phyloP scores from a whole-genome alignment of 2,113 vertebrate genomes.

The Podarcis muralis region DNA sequence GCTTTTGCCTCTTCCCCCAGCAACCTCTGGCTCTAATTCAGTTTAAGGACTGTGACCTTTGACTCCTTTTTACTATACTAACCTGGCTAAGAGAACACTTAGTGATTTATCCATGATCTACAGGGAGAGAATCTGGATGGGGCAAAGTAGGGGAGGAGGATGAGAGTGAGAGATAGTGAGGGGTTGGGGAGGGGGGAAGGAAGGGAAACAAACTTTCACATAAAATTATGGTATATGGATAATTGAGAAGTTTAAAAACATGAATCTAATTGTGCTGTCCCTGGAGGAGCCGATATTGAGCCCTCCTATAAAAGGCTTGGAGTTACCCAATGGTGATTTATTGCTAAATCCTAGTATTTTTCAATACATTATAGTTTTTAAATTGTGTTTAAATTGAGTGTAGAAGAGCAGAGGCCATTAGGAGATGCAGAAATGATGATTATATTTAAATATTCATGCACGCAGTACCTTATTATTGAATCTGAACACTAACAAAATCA shows the following conservation, averaged over 20 bases:
- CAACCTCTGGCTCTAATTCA: constrained; percentile 83
- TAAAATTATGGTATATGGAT: constrained; percentile 96
- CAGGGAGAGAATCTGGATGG: constrained; percentile 77
- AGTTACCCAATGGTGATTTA: constrained; percentile 99
- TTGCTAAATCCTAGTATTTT: constrained; percentile 99
- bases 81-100: constrained; percentile 86
- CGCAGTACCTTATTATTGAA: constrained; percentile 99
- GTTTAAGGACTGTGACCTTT: constrained; percentile 87
- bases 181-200: constrained; percentile 54
- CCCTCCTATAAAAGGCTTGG: constrained; percentile 97
- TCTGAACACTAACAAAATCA: constrained; percentile 99
- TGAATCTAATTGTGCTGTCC: constrained; percentile 97
- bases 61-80: constrained; percentile 83
- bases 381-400: constrained; percentile 99
- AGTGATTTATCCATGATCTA: constrained; percentile 80
- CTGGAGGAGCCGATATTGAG: constrained; percentile 92
- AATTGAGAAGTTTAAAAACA: constrained; percentile 99
- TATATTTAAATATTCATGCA: constrained; percentile 99
- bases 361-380: constrained; percentile 99
- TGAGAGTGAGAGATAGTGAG: constrained; percentile 33
- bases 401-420: constrained; percentile 99
- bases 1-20: constrained; percentile 75
- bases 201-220: constrained; percentile 88
- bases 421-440: constrained; percentile 99
- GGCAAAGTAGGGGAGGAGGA: constrained; percentile 46